These are phyloP conservation scores for Dolichopus griseipennis DNA, from an alignment of 2,888 invertebrate species.

Conservation along the genomic window DNA sequence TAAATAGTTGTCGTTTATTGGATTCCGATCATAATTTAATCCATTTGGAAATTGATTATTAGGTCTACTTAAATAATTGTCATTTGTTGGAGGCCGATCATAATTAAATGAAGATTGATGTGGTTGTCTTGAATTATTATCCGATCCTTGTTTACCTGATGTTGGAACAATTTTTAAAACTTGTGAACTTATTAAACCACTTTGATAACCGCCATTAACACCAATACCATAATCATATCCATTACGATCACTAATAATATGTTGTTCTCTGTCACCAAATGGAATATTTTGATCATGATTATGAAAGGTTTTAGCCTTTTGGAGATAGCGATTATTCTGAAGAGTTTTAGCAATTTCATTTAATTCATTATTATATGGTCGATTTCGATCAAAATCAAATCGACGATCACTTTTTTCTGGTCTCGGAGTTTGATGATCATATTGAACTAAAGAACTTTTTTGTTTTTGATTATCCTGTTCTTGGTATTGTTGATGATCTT, in stretches of 20 bases:
- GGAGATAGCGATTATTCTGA: not conserved
- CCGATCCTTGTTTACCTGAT: not conserved
- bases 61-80: not conserved
- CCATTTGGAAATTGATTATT: not conserved
- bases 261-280: not conserved
- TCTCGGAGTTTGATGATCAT: not conserved
- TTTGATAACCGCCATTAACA: not conserved
- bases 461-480: not conserved
- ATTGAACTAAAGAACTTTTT: not conserved
- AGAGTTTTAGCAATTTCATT: not conserved
- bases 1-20: not conserved
- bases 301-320: not conserved
- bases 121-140: not conserved
- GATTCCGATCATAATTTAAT: not conserved
- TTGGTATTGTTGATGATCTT: not conserved
- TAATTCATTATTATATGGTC: not conserved
- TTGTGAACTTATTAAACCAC: constrained; percentile 2
- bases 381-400: not conserved
- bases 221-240: constrained; percentile 1
- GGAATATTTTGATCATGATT: not conserved
- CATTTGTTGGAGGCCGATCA: not conserved
- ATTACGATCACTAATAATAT: not conserved
- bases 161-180: not conserved
- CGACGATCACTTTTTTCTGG: constrained; percentile 1
- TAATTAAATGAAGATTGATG: not conserved